Evolutionary conservation across 2,797 vertebrate species (phyloP), one percentile per base, ranked within the genome.

Genomic region (Craterocephalus amniculus): DNA sequence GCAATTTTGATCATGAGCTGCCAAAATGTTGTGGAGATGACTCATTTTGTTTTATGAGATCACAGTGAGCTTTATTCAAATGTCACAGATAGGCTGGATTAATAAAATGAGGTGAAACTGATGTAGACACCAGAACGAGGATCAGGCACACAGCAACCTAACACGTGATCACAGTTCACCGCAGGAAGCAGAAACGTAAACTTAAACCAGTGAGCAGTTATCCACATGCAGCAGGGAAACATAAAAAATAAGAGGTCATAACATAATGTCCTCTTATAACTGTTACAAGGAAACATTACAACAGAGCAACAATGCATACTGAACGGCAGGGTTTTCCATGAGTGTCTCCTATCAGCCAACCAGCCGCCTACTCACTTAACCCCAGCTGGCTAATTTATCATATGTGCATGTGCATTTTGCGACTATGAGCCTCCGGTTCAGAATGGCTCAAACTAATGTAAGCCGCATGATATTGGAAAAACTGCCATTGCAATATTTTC

Each of bases 11-110:
- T 80, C 51, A 60, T 51, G 67, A 70, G 55, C 52, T 3, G 45
- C 82, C 43, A 24, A 82, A 84, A 76, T 63, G 26, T 57, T 67
- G 48, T 24, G 2, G 35, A 57, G 54, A 74, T 60, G 67, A 83
- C 64, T 81, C 58, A 56, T 63, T 79, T 79, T 51, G 48, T 35
- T 63, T 49, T 58, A 60, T 16, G 48, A 64, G 57, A 69, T 66
- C 22, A 43, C 20, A 63, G 66, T 12, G 38, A 31, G 54, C 56
- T 48, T 78, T 38, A 51, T 55, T 73, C 20, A 75, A 66, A 70
- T 40, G 74, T 57, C 73, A 61, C 18, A 69, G 67, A 31, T 24
- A 58, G 35, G 40, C 40, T 52, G 34, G 43, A 68, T 70, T 36
- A 31, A 36, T 58, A 60, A 66, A 36, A 62, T 43, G 22, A 54